Conservation (phyloP, 2,797 vertebrate genomes). For the Adrianichthys oophorus region DNA sequence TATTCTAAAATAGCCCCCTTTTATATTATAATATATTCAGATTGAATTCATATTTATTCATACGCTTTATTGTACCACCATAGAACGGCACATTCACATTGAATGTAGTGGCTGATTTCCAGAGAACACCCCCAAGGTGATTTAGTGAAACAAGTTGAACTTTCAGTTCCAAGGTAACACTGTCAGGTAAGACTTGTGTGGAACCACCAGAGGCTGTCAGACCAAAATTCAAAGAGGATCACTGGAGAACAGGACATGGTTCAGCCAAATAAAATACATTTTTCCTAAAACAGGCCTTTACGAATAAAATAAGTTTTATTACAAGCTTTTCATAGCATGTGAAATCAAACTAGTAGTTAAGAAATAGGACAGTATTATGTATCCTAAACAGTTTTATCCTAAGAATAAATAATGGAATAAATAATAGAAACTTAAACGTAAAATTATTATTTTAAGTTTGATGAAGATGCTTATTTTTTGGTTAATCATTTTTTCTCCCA, state of each 20-base stretch:
- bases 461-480: too few relatives aligned
- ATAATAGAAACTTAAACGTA: too few relatives aligned
- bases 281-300: not conserved
- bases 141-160: constrained; percentile 24
- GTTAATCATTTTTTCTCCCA: too few relatives aligned
- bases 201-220: constrained; percentile 22
- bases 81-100: constrained; percentile 30
- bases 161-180: constrained; percentile 17
- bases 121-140: constrained; percentile 14
- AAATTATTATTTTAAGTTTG: too few relatives aligned
- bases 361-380: too few relatives aligned
- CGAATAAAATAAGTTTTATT: too few relatives aligned
- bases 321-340: not conserved
- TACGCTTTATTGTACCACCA: constrained; percentile 24
- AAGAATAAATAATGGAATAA: too few relatives aligned
- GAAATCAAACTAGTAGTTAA: not conserved
- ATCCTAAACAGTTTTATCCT: too few relatives aligned
- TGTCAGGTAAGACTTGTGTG: constrained; percentile 11
- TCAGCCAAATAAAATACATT: constrained; percentile 1
- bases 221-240: constrained; percentile 18
- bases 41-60: constrained; percentile 52
- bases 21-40: constrained; percentile 50
- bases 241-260: constrained; percentile 27
- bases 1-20: constrained; percentile 39
- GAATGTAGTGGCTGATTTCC: constrained; percentile 31